Conservation (phyloP, 1,140 invertebrate genomes). For the Diabrotica virgifera region DNA sequence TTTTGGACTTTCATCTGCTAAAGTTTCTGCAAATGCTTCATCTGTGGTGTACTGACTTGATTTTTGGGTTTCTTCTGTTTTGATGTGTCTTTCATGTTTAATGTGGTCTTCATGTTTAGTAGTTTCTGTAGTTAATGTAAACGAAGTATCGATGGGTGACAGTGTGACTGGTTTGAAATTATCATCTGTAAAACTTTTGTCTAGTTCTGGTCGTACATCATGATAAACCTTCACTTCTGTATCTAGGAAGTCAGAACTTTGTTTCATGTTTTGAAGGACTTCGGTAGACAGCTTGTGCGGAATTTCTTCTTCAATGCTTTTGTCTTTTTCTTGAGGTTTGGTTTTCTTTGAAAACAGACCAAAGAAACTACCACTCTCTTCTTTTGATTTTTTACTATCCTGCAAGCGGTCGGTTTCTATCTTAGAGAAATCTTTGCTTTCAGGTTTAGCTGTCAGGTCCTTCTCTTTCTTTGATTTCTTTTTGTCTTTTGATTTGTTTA, state of each 20-base stretch:
- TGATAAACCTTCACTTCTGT: conserved; percentile 32
- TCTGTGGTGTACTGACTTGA: background rate
- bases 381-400: conserved; percentile 19
- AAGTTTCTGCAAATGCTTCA: conserved; percentile 11
- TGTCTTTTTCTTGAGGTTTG: conserved; percentile 25
- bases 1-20: conserved; percentile 15
- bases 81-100: background rate
- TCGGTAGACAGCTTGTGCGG: conserved; percentile 1
- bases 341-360: conserved; percentile 31
- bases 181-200: background rate
- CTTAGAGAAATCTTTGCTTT: conserved; percentile 35
- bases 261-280: conserved; percentile 13
- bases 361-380: conserved; percentile 30
- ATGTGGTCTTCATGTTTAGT: background rate
- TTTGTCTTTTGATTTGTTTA: conserved; percentile 15
- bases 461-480: conserved; percentile 14
- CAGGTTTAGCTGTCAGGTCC: conserved; percentile 6
- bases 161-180: background rate
- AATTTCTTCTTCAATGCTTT: conserved; percentile 11
- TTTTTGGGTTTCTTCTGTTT: background rate
- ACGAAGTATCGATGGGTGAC: background rate
- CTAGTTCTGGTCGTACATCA: conserved; percentile 21
- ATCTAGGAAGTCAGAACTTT: conserved; percentile 31
- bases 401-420: conserved; percentile 36
- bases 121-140: background rate